Conservation (phyloP, 2,797 vertebrate genomes). For the Amazona ochrocephala region DNA sequence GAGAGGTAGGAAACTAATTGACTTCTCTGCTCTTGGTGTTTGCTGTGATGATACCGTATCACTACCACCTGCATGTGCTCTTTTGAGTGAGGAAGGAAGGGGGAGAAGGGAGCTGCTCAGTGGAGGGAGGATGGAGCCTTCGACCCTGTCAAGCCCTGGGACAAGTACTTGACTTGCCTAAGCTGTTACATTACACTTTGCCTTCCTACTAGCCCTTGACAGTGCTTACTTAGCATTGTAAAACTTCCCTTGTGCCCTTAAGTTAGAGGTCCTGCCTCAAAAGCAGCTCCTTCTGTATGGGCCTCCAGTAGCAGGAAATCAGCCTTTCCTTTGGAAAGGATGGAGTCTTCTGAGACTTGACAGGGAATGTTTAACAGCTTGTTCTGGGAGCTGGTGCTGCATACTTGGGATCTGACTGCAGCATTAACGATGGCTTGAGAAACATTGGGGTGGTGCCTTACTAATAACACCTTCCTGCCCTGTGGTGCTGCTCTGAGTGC, state of each 20-base stretch:
- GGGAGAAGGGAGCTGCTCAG: background rate
- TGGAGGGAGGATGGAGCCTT: background rate
- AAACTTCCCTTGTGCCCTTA: background rate
- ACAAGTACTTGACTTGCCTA: background rate
- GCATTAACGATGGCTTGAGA: slow-evolving; percentile 11
- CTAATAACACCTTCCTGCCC: slow-evolving; percentile 13
- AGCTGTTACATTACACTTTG: background rate
- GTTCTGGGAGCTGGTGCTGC: background rate
- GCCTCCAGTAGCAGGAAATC: background rate
- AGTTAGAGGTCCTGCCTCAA: background rate
- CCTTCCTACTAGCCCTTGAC: background rate
- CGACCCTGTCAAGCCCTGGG: background rate
- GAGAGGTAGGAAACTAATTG: slow-evolving; percentile 87
- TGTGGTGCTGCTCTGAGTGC: background rate
- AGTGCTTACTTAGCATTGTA: background rate
- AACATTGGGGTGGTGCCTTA: background rate
- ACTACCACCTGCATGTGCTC: background rate
- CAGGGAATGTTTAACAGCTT: background rate
- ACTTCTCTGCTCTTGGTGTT: slow-evolving; percentile 40
- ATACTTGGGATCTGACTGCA: slow-evolving; percentile 30
- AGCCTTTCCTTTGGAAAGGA: background rate
- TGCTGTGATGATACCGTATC: background rate
- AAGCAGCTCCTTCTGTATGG: background rate
- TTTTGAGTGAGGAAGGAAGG: background rate
- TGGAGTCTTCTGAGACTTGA: background rate